Base-by-base conservation (phyloP, 2,113 vertebrate species). In the Orthonyx spaldingii region DNA sequence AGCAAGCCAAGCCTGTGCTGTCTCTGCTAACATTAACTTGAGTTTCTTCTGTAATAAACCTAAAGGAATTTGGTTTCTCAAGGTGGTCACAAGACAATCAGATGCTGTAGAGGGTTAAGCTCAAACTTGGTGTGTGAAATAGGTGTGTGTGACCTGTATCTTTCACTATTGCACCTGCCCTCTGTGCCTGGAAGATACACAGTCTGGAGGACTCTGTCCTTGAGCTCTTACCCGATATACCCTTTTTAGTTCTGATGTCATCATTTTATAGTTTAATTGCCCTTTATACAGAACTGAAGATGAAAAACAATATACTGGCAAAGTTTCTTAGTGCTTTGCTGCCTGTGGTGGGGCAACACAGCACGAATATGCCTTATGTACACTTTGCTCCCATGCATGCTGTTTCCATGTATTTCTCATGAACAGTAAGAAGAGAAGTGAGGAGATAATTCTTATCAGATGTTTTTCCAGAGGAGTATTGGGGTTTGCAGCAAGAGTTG, bases 61-160 rank as follows among this genome's bases (percentile, higher is more conserved):
- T 16, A 2, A n/a, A 86, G 90, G 90, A 88, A 84, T 90, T 74
- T 35, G 56, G 92, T 95, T 90, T 96, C 93, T 96, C 94, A 90
- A 88, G 56, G 33, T 10, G 49, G 76, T 93, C 93, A 94, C 68
- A 70, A 80, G 92, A 41, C 17, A 32, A 6, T 4, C 5, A 50
- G 69, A 30, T 3, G 39, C 46, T 52, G 13, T 4, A 5, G 75
- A 83, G 68, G 53, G 13, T 21, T 52, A 44, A 84, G 80, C 68
- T 72, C 5, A 16, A 19, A 37, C 9, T 13, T 24, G 21, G 24
- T 56, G 46, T 11, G 75, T 64, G 83, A 61, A 70, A 30, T 9
- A 49, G 57, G 55, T 10, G 50, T 50, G 55, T 26, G 60, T 39
- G 93, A 63, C 70, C 33, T 61, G 23, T n/a, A 4, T 87, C 92